These are phyloP conservation scores for Lathronympha strigana DNA, from an alignment of 2,888 invertebrate genomes.

Conservation along the genomic window DNA sequence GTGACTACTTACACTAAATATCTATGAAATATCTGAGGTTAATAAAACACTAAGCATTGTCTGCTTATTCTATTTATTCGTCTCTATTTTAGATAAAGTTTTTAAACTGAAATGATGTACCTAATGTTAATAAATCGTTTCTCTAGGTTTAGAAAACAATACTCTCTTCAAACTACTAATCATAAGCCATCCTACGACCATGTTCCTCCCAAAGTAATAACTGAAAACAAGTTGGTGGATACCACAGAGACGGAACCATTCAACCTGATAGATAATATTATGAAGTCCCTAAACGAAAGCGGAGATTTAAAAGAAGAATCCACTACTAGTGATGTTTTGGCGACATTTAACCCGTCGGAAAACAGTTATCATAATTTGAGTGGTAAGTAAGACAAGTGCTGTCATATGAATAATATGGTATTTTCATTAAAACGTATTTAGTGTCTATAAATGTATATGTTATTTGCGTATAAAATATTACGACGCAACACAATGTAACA, in stretches of 20 bases:
- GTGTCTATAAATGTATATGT: too few species aligned
- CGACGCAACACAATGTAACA: too few species aligned
- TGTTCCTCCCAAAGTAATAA: slow-evolving; percentile 40
- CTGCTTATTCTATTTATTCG: too few species aligned
- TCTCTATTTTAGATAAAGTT: too few species aligned
- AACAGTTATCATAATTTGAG: slow-evolving; percentile 55
- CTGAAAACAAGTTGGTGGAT: slow-evolving; percentile 38
- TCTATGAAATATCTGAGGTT: too few species aligned
- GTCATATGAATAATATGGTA: too few species aligned
- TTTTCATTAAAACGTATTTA: too few species aligned
- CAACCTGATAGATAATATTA: slow-evolving; percentile 52
- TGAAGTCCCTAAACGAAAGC: slow-evolving; percentile 54
- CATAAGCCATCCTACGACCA: slow-evolving; percentile 42
- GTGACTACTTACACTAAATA: too few species aligned
- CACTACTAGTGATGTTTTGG: slow-evolving; percentile 40
- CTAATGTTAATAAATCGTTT: background rate
- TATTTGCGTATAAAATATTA: too few species aligned
- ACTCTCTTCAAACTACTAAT: background rate
- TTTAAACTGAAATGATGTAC: too few species aligned
- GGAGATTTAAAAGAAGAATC: background rate
- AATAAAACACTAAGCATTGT: too few species aligned
- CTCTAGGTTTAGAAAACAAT: slow-evolving; percentile 12
- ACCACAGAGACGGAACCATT: slow-evolving; percentile 35
- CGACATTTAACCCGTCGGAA: slow-evolving; percentile 52
- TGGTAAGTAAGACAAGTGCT: slow-evolving; percentile 57